Evolutionary conservation across 2,888 invertebrate species (phyloP).

Genomic region (Xylophagus ater): DNA sequence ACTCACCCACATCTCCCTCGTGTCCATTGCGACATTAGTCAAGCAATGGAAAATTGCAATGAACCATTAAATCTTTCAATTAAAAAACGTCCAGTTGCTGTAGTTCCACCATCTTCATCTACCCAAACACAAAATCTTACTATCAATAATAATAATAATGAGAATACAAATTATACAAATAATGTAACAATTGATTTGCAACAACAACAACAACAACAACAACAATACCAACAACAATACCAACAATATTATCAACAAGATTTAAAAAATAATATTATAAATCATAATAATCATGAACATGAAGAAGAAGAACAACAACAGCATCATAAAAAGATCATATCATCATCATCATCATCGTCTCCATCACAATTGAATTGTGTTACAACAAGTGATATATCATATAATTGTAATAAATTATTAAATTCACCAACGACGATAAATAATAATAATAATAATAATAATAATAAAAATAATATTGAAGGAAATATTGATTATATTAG

Average conservation of each 20-base stretch:
- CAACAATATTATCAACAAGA: conserved; percentile 11
- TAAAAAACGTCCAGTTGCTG: conserved; percentile 43
- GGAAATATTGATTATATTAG: too few species aligned
- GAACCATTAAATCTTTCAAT: conserved; percentile 42
- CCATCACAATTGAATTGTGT: background rate
- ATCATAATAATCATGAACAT: too few species aligned
- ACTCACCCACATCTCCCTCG: background rate
- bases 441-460: too few species aligned
- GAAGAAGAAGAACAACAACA: too few species aligned
- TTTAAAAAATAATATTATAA: too few species aligned
- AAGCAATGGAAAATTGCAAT: conserved; percentile 24
- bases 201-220: conserved; percentile 6
- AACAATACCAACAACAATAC: conserved; percentile 8
- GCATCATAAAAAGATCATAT: too few species aligned
- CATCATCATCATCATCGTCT: background rate
- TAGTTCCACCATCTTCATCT: conserved; percentile 42
- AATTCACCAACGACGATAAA: too few species aligned
- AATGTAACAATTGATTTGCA: conserved; percentile 4
- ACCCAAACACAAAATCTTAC: conserved; percentile 19
- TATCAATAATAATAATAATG: conserved; percentile 13
- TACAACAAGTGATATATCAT: too few species aligned
- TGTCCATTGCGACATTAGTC: too few species aligned
- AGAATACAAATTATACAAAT: conserved; percentile 1
- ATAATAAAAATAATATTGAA: too few species aligned
- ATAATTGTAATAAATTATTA: too few species aligned